These are phyloP conservation scores for Luscinia megarhynchos DNA, from an alignment of 2,797 vertebrate species.

Conservation along the genomic window DNA sequence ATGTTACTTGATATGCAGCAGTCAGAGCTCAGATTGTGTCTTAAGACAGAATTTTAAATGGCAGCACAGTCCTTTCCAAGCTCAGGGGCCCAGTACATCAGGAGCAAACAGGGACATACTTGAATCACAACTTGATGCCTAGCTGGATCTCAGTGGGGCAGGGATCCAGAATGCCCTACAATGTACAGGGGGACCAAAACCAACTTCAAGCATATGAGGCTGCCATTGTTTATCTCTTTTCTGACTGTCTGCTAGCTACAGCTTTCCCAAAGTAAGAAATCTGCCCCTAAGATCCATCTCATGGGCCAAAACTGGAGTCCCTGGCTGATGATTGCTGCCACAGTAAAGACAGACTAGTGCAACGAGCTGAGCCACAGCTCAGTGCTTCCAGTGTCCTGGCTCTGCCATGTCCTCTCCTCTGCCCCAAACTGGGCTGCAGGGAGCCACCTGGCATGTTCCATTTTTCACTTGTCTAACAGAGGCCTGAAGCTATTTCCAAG, in stretches of 20 bases:
- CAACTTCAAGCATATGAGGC: background rate
- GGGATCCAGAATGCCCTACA: background rate
- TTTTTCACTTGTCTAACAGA: background rate
- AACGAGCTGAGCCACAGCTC: background rate
- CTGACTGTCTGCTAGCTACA: background rate
- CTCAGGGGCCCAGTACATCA: accelerated
- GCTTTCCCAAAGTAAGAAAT: background rate
- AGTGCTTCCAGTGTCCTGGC: background rate
- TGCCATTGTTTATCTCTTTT: background rate
- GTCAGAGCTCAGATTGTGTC: background rate
- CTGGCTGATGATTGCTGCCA: background rate
- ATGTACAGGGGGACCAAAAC: background rate
- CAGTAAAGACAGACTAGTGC: background rate
- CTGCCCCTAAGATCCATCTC: background rate
- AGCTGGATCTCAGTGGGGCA: accelerated
- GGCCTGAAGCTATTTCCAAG: background rate
- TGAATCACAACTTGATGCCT: background rate
- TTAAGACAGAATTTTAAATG: background rate
- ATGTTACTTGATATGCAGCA: background rate
- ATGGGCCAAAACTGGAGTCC: accelerated
- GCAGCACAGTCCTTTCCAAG: background rate
- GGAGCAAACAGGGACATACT: background rate
- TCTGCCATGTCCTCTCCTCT: background rate
- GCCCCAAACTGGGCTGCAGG: background rate
- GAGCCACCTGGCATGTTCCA: background rate